Conservation (phyloP, 2,888 invertebrate species). For the Orthosia incerta region DNA sequence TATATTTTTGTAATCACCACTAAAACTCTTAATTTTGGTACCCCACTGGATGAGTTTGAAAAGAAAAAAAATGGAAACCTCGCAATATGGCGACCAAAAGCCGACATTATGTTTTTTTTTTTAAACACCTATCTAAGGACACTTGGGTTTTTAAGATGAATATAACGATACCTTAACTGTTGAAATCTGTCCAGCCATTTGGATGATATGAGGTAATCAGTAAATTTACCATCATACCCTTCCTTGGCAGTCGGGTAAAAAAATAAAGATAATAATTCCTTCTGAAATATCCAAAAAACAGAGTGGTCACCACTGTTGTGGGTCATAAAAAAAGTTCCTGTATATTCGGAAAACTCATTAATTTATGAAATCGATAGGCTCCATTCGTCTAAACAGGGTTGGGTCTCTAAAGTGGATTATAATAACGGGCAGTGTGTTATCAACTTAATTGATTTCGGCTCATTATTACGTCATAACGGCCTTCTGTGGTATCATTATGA, state of each 20-base stretch:
- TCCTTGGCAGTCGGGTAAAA: background rate
- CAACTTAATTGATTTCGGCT: conserved; percentile 41
- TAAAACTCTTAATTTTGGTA: too few species aligned
- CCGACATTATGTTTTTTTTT: too few species aligned
- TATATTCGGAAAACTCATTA: conserved; percentile 29
- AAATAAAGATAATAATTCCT: background rate
- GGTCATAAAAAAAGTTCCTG: background rate
- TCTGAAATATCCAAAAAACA: background rate
- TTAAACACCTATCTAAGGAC: too few species aligned
- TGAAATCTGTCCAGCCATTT: too few species aligned
- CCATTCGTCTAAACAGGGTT: conserved; percentile 18
- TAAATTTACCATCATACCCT: background rate
- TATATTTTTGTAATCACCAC: too few species aligned
- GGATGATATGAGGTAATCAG: too few species aligned
- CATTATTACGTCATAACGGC: background rate
- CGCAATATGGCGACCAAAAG: too few species aligned
- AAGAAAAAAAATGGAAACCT: too few species aligned
- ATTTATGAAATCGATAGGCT: conserved; percentile 35
- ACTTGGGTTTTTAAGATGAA: too few species aligned
- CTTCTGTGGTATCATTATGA: conserved; percentile 27
- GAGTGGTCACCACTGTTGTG: background rate
- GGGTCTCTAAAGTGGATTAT: conserved; percentile 51
- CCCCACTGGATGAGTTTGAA: too few species aligned
- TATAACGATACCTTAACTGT: too few species aligned
- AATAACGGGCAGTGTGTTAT: conserved; percentile 42